These are phyloP conservation scores for Lasioglossum zephyrum DNA, from an alignment of 2,888 invertebrate species.

Conservation along the genomic window DNA sequence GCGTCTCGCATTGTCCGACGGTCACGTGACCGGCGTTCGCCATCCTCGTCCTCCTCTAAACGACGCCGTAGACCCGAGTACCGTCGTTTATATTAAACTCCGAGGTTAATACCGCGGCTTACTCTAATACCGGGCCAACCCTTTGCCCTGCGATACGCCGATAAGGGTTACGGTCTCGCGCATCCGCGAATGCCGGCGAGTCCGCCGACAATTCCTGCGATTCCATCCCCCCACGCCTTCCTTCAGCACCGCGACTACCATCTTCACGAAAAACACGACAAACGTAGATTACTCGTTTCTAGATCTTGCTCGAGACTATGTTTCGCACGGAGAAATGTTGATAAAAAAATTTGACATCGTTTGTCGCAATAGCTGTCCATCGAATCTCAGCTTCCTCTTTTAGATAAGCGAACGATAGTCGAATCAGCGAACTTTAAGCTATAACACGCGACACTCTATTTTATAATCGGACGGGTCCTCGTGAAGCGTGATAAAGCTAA, in stretches of 20 bases:
- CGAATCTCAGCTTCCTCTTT: neutral
- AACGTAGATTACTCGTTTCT: neutral
- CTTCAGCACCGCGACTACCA: neutral
- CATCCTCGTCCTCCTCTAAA: constrained; percentile 33
- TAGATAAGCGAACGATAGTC: neutral
- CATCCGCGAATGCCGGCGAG: constrained; percentile 67
- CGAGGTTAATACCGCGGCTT: constrained; percentile 81
- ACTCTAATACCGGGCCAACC: constrained; percentile 81
- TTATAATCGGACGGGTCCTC: neutral
- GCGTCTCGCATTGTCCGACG: constrained; percentile 77
- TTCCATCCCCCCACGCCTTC: neutral
- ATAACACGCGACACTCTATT: neutral
- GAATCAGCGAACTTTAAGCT: neutral
- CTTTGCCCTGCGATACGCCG: constrained; percentile 81
- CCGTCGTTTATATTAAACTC: constrained; percentile 82
- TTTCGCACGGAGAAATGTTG: neutral
- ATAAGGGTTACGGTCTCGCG: constrained; percentile 79
- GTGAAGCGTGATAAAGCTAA: neutral
- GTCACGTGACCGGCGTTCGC: constrained; percentile 73
- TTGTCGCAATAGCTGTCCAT: neutral
- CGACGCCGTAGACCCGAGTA: constrained; percentile 47
- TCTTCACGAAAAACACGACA: neutral
- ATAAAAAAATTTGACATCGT: neutral
- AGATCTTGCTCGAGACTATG: too few relatives aligned
- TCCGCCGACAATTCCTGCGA: constrained; percentile 19